Evolutionary conservation across 2,113 vertebrate species (phyloP).

Genomic region (Toxotes jaculatrix): DNA sequence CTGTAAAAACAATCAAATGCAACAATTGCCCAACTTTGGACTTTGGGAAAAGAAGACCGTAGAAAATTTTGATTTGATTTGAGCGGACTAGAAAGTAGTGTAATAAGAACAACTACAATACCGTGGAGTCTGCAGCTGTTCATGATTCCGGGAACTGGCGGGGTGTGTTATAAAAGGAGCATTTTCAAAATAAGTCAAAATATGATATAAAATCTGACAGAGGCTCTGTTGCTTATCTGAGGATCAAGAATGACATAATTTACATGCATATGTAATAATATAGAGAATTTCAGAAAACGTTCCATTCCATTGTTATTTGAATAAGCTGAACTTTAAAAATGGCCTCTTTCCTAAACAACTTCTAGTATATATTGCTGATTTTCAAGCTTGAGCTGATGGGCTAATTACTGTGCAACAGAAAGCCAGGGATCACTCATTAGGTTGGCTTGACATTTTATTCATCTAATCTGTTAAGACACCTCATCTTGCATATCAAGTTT

Average conservation of each 20-base stretch:
- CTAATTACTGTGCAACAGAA: slow-evolving; percentile 33
- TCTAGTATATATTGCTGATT: not conserved
- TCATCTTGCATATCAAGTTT: not conserved
- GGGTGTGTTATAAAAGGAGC: not conserved
- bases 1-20: no score
- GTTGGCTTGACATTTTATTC: slow-evolving; percentile 34
- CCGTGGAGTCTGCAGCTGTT: no score
- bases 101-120: no score
- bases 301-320: not conserved
- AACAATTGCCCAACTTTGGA: no score
- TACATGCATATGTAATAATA: not conserved
- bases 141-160: not conserved
- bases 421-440: slow-evolving; percentile 27
- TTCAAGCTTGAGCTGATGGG: slow-evolving; percentile 31
- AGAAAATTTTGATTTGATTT: no score
- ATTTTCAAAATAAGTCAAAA: not conserved
- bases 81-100: no score
- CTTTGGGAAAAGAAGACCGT: no score
- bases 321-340: slow-evolving; percentile 3
- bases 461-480: slow-evolving; percentile 31
- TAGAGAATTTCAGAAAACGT: not conserved
- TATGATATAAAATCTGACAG: not conserved
- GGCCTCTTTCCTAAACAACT: not conserved
- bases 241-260: not conserved
- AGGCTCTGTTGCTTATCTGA: not conserved